Evolutionary conservation across 2,797 vertebrate species (phyloP), one percentile per base, ranked within the genome.

Genomic region (Pseudopleuronectes americanus): DNA sequence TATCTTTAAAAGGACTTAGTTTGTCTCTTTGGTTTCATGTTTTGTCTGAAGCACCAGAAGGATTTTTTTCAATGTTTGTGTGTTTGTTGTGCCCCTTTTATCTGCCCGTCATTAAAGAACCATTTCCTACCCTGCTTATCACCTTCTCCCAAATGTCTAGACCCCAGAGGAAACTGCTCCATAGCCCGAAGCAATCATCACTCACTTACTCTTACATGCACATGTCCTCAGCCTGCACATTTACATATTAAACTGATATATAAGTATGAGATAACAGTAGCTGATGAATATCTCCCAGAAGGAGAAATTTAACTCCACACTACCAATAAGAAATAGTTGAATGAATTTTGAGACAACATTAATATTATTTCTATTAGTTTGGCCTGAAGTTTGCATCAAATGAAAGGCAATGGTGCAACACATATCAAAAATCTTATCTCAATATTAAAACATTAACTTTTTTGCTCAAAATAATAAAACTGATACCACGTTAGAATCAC

Each of bases 61-160:
- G 41, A 22, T 26, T 64, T 68, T 22, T 22, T 65, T 10, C 19
- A 2, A 17, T 49, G 51, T 55, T 52, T 76, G 28, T 71, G 22
- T 70, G 71, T 83, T 62, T 55, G 24, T 26, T 28, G 33, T 3
- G 17, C 62, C 16, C 24, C 2, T 38, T 78, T 74, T 83, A 77
- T 84, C 76, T 57, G 49, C 17, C 56, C 6, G n/a, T 76, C 76
- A 78, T 76, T 70, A 81, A 57, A 76, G 49, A 67, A 48, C 24
- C 76, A 76, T 87, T 89, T 84, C 90, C 71, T 63, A 6, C 64
- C 65, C 77, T 84, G 47, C 74, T 84, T 88, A 85, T 90, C 85
- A 68, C 58, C 72, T 71, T 87, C 81, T 81, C 60, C 67, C 65
- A 71, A 84, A 64, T 57, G 62, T 75, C 41, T 36, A 65, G 73